Evolutionary conservation across 2,888 invertebrate genomes (phyloP).

Genomic region (Latheticus oryzae): DNA sequence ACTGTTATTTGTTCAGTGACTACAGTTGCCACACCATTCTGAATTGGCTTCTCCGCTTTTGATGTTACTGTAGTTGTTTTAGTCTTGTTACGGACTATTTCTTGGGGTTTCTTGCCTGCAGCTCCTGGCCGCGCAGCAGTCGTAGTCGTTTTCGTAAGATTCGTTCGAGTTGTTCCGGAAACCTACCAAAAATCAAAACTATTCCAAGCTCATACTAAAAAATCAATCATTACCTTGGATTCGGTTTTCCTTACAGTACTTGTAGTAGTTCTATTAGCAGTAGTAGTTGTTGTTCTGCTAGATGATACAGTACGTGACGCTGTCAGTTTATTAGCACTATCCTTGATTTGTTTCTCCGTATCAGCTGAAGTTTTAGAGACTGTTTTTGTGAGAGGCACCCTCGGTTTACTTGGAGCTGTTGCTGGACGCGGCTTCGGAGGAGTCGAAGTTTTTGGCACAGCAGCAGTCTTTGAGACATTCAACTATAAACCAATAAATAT

Average conservation of each 20-base stretch:
- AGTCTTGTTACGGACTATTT: conserved; percentile 48
- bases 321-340: conserved; percentile 75
- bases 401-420: conserved; percentile 49
- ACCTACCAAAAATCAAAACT: background rate
- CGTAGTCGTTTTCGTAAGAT: conserved; percentile 61
- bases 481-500: conserved; percentile 9
- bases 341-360: conserved; percentile 73
- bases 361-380: conserved; percentile 55
- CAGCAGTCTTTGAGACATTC: conserved; percentile 37
- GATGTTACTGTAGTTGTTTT: conserved; percentile 47
- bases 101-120: conserved; percentile 53
- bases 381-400: conserved; percentile 52
- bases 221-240: conserved; percentile 53
- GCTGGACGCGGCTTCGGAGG: conserved; percentile 47
- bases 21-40: conserved; percentile 55
- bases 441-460: conserved; percentile 43
- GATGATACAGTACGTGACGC: conserved; percentile 56
- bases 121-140: conserved; percentile 56
- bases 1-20: conserved; percentile 52
- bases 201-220: background rate
- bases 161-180: conserved; percentile 35
- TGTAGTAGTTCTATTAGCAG: conserved; percentile 48
- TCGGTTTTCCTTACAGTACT: conserved; percentile 57
- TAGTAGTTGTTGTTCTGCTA: conserved; percentile 47
- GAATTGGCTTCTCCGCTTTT: conserved; percentile 55